phyloP scores from a whole-genome alignment of 1,140 invertebrate species.

The Steinernema feltiae region DNA sequence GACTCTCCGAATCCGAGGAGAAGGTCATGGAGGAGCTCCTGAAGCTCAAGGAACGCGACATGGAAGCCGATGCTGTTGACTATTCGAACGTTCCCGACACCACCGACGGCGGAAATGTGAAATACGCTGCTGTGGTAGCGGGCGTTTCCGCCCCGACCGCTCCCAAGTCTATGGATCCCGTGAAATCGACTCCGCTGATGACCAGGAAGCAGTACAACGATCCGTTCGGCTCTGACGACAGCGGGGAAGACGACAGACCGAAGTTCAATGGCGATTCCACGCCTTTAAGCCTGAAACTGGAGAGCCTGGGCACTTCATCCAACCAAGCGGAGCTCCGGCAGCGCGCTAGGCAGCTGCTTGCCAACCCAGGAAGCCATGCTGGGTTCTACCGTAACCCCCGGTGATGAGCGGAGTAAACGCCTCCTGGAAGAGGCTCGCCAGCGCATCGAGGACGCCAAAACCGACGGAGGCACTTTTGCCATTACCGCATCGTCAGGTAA shows the following conservation, averaged over 20 bases:
- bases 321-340: background rate
- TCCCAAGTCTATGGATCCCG: background rate
- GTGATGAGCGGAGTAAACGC: background rate
- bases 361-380: background rate
- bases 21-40: background rate
- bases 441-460: background rate
- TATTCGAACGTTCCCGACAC: background rate
- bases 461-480: background rate
- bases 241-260: background rate
- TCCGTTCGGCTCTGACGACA: background rate
- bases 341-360: background rate
- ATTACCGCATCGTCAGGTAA: background rate
- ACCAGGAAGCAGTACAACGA: background rate
- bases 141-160: background rate
- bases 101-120: background rate
- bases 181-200: background rate
- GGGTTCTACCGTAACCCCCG: background rate
- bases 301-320: background rate
- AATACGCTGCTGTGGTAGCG: background rate
- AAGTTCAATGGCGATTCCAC: background rate
- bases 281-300: background rate
- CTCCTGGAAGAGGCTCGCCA: background rate
- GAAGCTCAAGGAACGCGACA: background rate
- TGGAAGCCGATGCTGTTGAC: background rate
- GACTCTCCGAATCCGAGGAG: slow-evolving; percentile 1